Percentiles rank a stretch among this genome's conserved stretches.
phyloP scores from a whole-genome alignment of 2,888 invertebrate genomes.

The Caenorhabditis panamensis region DNA sequence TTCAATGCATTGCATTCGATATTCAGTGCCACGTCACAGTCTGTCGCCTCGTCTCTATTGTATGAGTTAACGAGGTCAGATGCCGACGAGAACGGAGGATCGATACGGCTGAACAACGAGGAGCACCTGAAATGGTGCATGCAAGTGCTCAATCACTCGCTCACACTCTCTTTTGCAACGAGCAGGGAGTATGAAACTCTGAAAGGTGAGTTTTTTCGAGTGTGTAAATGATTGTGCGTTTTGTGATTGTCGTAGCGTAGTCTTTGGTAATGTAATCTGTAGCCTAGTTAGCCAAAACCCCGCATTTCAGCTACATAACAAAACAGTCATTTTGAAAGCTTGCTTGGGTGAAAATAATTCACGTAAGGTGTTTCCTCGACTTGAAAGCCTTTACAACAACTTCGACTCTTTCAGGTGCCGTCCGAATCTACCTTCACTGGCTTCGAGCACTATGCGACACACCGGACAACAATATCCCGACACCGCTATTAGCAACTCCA shows the following conservation, averaged over 20 bases:
- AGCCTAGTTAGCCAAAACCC: constrained; percentile 26
- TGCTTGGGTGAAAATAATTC: neutral
- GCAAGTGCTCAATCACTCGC: constrained; percentile 79
- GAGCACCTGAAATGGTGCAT: constrained; percentile 79
- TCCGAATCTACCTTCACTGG: constrained; percentile 71
- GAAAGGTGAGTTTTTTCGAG: constrained; percentile 59
- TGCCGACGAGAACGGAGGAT: constrained; percentile 55
- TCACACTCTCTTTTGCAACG: constrained; percentile 73
- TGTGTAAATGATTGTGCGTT: no score
- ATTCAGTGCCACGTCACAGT: constrained; percentile 67
- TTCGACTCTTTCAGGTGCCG: constrained; percentile 52
- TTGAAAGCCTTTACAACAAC: neutral
- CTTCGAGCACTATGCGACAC: constrained; percentile 68
- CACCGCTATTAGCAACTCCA: constrained; percentile 70
- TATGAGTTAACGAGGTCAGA: constrained; percentile 64
- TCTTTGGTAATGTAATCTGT: no score
- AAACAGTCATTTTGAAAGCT: neutral
- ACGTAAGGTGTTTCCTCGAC: constrained; percentile 14
- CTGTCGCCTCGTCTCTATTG: constrained; percentile 66
- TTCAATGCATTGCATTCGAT: neutral
- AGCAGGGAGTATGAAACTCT: constrained; percentile 75
- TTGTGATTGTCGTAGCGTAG: no score
- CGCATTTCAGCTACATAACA: constrained; percentile 26
- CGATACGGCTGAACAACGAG: constrained; percentile 71
- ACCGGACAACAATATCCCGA: constrained; percentile 69